Conservation (phyloP, 2,888 invertebrate species). For the Cryptophagus acutangulus region DNA sequence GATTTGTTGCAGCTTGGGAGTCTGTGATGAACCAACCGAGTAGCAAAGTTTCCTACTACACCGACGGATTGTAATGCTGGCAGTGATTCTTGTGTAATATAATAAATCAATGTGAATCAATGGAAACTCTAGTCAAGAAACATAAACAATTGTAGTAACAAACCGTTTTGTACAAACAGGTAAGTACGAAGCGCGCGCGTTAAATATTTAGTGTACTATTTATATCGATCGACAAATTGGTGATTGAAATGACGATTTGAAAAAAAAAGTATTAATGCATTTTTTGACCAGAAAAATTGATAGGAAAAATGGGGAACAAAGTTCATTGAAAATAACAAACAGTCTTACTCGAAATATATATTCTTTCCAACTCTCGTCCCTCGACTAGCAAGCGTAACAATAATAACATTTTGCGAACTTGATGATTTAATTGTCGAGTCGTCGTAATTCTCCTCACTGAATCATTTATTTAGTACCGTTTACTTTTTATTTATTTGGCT, state of each 20-base stretch:
- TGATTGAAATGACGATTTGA: background rate
- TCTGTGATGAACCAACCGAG: slow-evolving; percentile 51
- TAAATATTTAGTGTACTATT: slow-evolving; percentile 13
- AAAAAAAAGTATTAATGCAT: slow-evolving; percentile 3
- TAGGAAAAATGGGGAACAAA: background rate
- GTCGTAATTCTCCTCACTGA: no score
- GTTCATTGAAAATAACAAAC: background rate
- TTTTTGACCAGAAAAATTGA: no score
- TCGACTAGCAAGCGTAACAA: background rate
- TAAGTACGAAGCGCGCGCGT: background rate
- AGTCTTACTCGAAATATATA: background rate
- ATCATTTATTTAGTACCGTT: no score
- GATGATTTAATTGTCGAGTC: no score
- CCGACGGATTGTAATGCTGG: slow-evolving; percentile 49
- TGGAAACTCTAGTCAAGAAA: slow-evolving; percentile 3
- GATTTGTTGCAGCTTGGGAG: slow-evolving; percentile 65
- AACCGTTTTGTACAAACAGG: slow-evolving; percentile 21
- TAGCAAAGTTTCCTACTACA: slow-evolving; percentile 56
- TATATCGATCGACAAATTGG: slow-evolving; percentile 8
- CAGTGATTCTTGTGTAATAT: slow-evolving; percentile 13
- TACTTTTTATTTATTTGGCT: no score
- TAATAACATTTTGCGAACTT: background rate
- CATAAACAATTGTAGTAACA: slow-evolving; percentile 6
- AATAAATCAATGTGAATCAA: background rate
- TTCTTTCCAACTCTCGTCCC: background rate